phyloP scores from a whole-genome alignment of 2,888 invertebrate species.

The Rhamnusium bicolor region DNA sequence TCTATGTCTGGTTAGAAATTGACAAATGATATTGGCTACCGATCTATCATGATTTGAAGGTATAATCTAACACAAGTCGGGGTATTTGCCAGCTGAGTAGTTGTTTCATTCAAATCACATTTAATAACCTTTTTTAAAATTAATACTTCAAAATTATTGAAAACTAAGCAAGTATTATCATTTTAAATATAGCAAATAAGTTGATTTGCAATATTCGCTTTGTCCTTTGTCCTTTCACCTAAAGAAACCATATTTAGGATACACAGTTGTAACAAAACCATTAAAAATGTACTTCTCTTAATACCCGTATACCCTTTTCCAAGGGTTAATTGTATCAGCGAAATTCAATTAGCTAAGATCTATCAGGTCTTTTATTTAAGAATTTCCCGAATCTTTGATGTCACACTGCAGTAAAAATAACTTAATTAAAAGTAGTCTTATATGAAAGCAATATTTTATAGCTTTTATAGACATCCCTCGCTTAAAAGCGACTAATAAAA shows the following conservation, averaged over 20 bases:
- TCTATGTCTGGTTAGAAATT: too few relatives aligned
- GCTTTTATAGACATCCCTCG: background rate
- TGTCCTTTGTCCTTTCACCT: background rate
- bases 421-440: conserved; percentile 34
- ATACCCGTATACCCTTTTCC: conserved; percentile 46
- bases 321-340: conserved; percentile 57
- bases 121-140: too few relatives aligned
- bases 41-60: too few relatives aligned
- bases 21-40: too few relatives aligned
- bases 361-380: conserved; percentile 50
- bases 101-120: too few relatives aligned
- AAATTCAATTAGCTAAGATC: conserved; percentile 54
- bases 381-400: conserved; percentile 42
- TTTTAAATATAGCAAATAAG: background rate
- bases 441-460: background rate
- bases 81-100: too few relatives aligned
- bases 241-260: background rate
- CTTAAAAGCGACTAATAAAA: background rate
- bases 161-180: too few relatives aligned
- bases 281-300: conserved; percentile 1
- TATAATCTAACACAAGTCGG: too few relatives aligned
- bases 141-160: too few relatives aligned
- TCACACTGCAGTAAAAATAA: conserved; percentile 33
- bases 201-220: background rate
- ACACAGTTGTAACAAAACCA: conserved; percentile 1